Base-by-base conservation (phyloP, 2,113 vertebrate species). In the Myotis yumanensis region DNA sequence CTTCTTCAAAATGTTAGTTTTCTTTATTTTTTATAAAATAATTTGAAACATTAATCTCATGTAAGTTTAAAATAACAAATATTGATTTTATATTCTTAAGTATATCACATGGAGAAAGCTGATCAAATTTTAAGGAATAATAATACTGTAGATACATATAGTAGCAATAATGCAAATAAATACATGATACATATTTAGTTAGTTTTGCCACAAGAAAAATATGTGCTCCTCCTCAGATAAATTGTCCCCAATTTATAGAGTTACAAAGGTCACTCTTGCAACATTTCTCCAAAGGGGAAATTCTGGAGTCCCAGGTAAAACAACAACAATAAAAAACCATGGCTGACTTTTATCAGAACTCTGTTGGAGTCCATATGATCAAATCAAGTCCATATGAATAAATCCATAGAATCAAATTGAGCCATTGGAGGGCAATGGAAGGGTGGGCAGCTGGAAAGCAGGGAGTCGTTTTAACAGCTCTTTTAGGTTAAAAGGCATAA, bases 211-310 rank as follows among this genome's bases (percentile, higher is more conserved):
- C 35, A 73, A 88, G 52, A 68, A 8, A 95, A 35, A 25, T 62
- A 0, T 76, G 1, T 9, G 0, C 4, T 4, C 23, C 0, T 0
- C 11, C 11, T 91, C 35, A 35, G 9, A 57, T 68, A 89, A 46
- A 40, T 62, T 89, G 17, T 3, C 32, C 37, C 9, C 25, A 83
- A 0, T 0, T 12, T 79, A 9, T 79, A 9, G 57, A 91, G n/a
- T 22, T n/a, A 52, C 68, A 25, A 6, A 1, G 84, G 57, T 28
- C 0, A 28, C 22, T 95, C 7, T 9, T 73, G 2, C 6, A 62
- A 73, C 17, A 73, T 73, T 83, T 90, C 62, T 68, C 54, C 25
- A 46, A 71, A 20, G 6, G 0, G 46, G 11, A 93, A 95, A 83
- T n/a, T 43, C 0, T 72, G 20, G 11, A 43, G 1, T 54, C 43